Base-by-base conservation (phyloP, 2,113 vertebrate species). In the Leucopternis melanops region DNA sequence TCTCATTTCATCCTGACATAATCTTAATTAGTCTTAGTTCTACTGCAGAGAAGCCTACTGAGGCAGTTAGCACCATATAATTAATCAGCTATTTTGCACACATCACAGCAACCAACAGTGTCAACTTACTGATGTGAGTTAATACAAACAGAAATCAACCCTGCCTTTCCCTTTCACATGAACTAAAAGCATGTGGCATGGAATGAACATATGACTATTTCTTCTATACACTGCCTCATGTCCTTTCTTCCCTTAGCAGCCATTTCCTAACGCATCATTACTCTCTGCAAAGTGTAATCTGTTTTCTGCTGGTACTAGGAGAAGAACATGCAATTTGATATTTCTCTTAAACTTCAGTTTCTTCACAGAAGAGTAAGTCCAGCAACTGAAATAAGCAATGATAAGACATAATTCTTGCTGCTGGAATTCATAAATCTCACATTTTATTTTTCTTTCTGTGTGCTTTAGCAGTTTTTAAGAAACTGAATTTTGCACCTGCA, bases 21-120 rank as follows among this genome's bases (percentile, higher is more conserved):
- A 96, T 98, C 96, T 98, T 98, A 98, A 98, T 98, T 98, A 98
- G 97, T 91, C 96, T 96, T 94, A 92, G 92, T 97, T 97, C 93
- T 95, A 88, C 96, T 96, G 94, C 96, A 19, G 93, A 96, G 98
- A 92, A 92, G 94, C 97, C 97, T 59, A 96, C 96, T 71, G 95
- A 98, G 97, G 91, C 96, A 97, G 92, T 98, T 98, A 98, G 96
- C 97, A 91, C 97, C 92, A 96, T 84, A 96, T 96, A 97, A 98
- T 98, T 98, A 98, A 98, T 98, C 97, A 97, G 97, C 90, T 97
- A 93, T n/a, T 97, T 97, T 97, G 95, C 92, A 95, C 16, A 16
- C 92, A 94, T 54, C 90, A 95, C 97, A 97, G 94, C 86, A 94
- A 93, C 91, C 44, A 83, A 94, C 96, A 95, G 86, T 90, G 95